A percentile compares a stretch with the other conserved stretches of the same genome.
phyloP scores from a whole-genome alignment of 2,113 vertebrate species.

The Lucifuga dentata region DNA sequence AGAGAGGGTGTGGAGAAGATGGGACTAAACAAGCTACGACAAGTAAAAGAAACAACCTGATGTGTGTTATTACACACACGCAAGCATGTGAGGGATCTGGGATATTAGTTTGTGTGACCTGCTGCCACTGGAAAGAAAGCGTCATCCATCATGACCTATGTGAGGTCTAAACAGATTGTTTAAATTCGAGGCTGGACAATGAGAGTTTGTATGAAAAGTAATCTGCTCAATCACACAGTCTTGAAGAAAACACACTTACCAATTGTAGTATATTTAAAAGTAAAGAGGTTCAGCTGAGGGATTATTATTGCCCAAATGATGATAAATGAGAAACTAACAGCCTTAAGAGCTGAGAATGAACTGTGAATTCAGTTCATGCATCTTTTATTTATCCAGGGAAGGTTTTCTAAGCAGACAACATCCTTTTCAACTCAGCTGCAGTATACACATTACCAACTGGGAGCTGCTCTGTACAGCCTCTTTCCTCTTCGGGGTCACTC shows the following conservation, averaged over 20 bases:
- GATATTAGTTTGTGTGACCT: slow-evolving; percentile 66
- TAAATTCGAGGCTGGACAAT: slow-evolving; percentile 40
- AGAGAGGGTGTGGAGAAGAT: neutral
- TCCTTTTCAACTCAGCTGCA: slow-evolving; percentile 8
- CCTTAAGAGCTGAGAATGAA: slow-evolving; percentile 32
- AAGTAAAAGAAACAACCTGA: slow-evolving; percentile 41
- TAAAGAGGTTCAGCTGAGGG: slow-evolving; percentile 25
- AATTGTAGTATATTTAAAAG: slow-evolving; percentile 32
- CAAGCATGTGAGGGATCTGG: slow-evolving; percentile 32
- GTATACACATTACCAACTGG: neutral
- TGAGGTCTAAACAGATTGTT: slow-evolving; percentile 45
- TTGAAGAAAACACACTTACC: slow-evolving; percentile 12
- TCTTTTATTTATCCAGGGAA: slow-evolving; percentile 25
- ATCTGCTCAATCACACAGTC: slow-evolving; percentile 24
- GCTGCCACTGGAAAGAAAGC: slow-evolving; percentile 57
- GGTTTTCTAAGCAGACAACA: neutral
- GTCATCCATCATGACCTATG: slow-evolving; percentile 70
- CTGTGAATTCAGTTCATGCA: slow-evolving; percentile 9
- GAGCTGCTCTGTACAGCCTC: neutral
- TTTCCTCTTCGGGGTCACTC: neutral
- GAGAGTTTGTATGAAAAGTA: neutral
- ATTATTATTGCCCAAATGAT: slow-evolving; percentile 21
- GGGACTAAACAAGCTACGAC: slow-evolving; percentile 36
- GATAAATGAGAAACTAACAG: slow-evolving; percentile 33
- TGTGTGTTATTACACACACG: slow-evolving; percentile 54